These are phyloP conservation scores for Chrysomallon squamiferum DNA, from an alignment of 1,140 invertebrate species.

Conservation along the genomic window DNA sequence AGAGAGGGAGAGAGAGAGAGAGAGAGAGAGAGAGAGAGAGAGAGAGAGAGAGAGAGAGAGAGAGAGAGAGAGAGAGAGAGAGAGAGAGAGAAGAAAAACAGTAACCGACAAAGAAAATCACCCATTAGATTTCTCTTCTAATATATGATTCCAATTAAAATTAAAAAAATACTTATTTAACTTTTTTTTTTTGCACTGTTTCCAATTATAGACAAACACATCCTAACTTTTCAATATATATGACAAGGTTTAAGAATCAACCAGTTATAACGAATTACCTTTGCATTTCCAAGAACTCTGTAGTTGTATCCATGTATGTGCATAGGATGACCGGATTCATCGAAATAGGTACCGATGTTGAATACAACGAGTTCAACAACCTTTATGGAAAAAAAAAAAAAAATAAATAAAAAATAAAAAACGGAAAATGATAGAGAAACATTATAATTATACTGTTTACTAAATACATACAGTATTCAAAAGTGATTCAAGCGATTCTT, in stretches of 20 bases:
- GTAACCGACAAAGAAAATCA: background rate
- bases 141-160: background rate
- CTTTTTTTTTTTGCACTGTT: background rate
- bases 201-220: background rate
- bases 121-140: background rate
- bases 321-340: constrained; percentile 71
- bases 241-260: too few species aligned
- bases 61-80: constrained; percentile 19
- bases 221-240: too few species aligned
- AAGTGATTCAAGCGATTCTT: background rate
- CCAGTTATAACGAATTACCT: constrained; percentile 21
- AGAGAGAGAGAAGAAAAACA: background rate
- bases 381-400: constrained; percentile 48
- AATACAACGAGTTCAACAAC: constrained; percentile 42
- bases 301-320: constrained; percentile 81
- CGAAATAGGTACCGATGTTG: constrained; percentile 44
- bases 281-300: constrained; percentile 70
- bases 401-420: background rate
- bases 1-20: constrained; percentile 9
- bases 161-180: background rate
- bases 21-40: constrained; percentile 9
- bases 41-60: constrained; percentile 13
- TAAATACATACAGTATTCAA: background rate
- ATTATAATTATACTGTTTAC: background rate
- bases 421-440: background rate